Evolutionary conservation across 1,140 invertebrate genomes (phyloP).

Genomic region (Lordiphosa stackelbergi): DNA sequence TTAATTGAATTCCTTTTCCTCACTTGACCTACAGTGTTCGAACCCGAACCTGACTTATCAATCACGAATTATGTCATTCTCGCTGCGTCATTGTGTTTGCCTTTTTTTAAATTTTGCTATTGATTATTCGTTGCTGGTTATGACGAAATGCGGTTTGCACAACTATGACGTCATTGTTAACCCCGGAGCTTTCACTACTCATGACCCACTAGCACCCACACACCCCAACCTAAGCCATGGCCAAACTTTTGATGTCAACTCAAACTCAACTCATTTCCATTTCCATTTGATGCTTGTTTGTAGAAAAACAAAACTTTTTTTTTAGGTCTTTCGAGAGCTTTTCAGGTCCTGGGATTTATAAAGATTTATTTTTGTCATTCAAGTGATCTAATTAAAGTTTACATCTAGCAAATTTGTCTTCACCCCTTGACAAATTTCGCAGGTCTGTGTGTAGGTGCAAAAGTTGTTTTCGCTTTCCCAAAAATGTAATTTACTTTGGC

Average conservation of each 20-base stretch:
- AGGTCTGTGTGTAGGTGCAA: slow-evolving; percentile 14
- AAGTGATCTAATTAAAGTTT: slow-evolving; percentile 74
- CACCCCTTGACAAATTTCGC: background rate
- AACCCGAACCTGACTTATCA: slow-evolving; percentile 52
- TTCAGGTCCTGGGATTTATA: slow-evolving; percentile 53
- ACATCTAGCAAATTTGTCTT: slow-evolving; percentile 47
- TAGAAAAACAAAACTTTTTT: slow-evolving; percentile 18
- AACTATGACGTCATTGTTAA: slow-evolving; percentile 71
- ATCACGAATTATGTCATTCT: slow-evolving; percentile 63
- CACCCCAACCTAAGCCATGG: background rate
- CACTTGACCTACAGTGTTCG: slow-evolving; percentile 29
- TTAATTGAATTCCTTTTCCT: slow-evolving; percentile 62
- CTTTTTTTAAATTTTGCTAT: slow-evolving; percentile 30
- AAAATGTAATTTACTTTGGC: slow-evolving; percentile 69
- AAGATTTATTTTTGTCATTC: slow-evolving; percentile 72
- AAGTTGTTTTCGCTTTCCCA: slow-evolving; percentile 52
- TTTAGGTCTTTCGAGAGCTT: slow-evolving; percentile 55
- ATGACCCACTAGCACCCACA: background rate
- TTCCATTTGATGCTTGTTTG: slow-evolving; percentile 53
- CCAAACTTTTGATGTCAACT: slow-evolving; percentile 33
- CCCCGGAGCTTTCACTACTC: slow-evolving; percentile 60
- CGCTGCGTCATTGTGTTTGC: slow-evolving; percentile 70
- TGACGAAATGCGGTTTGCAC: slow-evolving; percentile 65
- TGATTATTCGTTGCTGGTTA: slow-evolving; percentile 63
- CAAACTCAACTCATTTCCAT: slow-evolving; percentile 68